Evolutionary conservation across 2,113 vertebrate genomes (phyloP).

Genomic region (Centropus unirufus): DNA sequence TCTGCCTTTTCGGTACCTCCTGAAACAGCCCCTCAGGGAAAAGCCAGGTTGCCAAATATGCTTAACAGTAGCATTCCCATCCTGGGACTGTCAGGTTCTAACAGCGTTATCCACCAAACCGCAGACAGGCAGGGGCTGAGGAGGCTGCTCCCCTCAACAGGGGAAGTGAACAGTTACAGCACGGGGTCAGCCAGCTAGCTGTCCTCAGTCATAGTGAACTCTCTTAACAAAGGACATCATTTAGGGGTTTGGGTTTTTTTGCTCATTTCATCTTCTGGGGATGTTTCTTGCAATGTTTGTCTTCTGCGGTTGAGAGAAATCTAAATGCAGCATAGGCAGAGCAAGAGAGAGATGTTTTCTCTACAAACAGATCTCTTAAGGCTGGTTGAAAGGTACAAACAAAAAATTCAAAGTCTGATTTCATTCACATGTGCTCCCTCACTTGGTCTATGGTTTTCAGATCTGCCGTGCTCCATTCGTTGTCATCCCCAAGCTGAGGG

Average conservation of each 20-base stretch:
- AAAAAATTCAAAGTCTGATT: not conserved
- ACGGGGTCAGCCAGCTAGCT: not conserved
- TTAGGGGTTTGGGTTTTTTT: not conserved
- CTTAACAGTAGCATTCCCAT: not conserved
- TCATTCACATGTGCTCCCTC: not conserved
- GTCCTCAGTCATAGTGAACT: rapidly evolving
- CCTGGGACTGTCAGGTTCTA: not conserved
- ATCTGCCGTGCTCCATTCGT: not conserved
- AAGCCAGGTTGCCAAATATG: not conserved
- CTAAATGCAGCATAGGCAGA: not conserved
- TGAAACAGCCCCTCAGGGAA: not conserved
- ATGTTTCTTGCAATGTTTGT: not conserved
- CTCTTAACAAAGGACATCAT: not conserved
- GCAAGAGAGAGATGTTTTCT: not conserved
- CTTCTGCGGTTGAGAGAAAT: not conserved
- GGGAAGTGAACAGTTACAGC: not conserved
- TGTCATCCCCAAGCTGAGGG: not conserved
- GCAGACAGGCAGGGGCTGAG: not conserved
- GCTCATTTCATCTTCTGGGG: not conserved
- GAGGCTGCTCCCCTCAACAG: not conserved
- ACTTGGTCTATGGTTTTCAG: not conserved
- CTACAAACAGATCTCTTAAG: not conserved
- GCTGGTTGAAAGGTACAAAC: not conserved
- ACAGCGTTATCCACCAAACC: not conserved
- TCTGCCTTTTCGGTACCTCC: not conserved